Evolutionary conservation across 1,140 invertebrate genomes (phyloP), one percentile per base, ranked within the genome.

Genomic region (Berghia stephanieae): DNA sequence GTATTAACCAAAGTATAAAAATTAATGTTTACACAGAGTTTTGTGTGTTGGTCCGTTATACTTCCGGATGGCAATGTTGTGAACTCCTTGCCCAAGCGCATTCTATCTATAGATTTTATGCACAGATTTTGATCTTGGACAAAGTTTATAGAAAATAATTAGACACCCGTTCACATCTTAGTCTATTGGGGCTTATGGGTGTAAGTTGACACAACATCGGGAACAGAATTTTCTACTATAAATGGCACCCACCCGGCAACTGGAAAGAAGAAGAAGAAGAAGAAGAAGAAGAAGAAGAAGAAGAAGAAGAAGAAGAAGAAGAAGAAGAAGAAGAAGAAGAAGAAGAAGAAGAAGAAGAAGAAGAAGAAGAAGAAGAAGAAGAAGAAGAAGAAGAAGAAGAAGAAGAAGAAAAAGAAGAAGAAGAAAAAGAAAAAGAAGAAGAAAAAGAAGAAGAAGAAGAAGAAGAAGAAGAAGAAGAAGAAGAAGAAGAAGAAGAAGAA

Each of bases 251-350:
- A 52, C 46, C n/a, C 46, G 24, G 46, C 46, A 52, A 16, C 46
- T 52, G 24, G 46, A 52, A 52, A 52, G 46, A 24, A 52, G 46
- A 24, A 52, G 46, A 24, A 52, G 24, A 24, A 24, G 46, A 24
- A 52, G 46, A 52, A 52, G 46, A 52, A 52, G 46, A 52, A 52
- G 46, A 52, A 52, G 46, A 52, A 52, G 46, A 52, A 52, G 46
- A 52, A 52, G 46, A 52, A 52, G 24, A 52, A 52, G 24, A 52
- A 52, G 46, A 52, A 52, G 24, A 52, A 52, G 24, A 24, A 52
- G 24, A 52, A 24, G 24, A 52, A 24, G 24, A 52, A 24, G 24
- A 52, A 24, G 24, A 52, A 24, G 24, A 52, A 52, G 46, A 52
- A 52, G 24, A 52, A 52, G 46, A 52, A 52, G 46, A 52, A 52